Evolutionary conservation across 2,888 invertebrate genomes (phyloP), one percentile per base, ranked within the genome.

Genomic region (Polydrusus cervinus): DNA sequence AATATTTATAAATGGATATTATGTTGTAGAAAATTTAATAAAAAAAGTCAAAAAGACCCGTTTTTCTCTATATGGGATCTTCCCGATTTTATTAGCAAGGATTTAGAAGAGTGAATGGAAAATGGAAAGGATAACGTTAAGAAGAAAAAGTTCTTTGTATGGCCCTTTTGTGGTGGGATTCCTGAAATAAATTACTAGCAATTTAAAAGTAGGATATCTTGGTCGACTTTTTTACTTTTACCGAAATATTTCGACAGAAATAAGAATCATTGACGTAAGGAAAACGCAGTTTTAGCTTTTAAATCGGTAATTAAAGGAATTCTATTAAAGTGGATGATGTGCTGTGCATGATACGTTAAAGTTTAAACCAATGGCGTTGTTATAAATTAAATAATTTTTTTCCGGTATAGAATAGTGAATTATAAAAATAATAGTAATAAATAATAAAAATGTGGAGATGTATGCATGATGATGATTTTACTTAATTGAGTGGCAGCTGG

Each of bases 1-100:
- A 60, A 38, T 38, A 16, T 60, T 60, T 60, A 38, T 60, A 25
- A 60, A 60, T 38, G 38, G 38, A 38, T 60, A n/a, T n/a, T n/a
- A 60, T 38, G 34, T 65, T 16, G 49, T 51, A 43, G 47, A 30
- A 65, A 9, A n/a, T 65, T 65, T 65, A 65, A 65, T 38, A 47
- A 65, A 65, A n/a, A 14, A 65, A 38, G 38, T 47, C 47, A 20
- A 45, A 64, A 64, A 65, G n/a, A 65, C 34, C 51, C 57, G 45
- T 61, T 68, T 76, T 61, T 60, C 40, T 69, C 45, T 67, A 51
- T 62, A 70, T 69, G 55, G 66, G 62, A 57, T 60, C 68, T 40
- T 69, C 57, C 69, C 72, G 25, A 49, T 64, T 73, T 60, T 53
- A 34, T 60, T 60, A 60, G 16, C 10, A 38, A 38, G 38, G 57